Percentiles rank a stretch among this genome's conserved stretches.
These are phyloP conservation scores for Indri indri DNA, from an alignment of 2,113 vertebrate species.

Conservation along the genomic window DNA sequence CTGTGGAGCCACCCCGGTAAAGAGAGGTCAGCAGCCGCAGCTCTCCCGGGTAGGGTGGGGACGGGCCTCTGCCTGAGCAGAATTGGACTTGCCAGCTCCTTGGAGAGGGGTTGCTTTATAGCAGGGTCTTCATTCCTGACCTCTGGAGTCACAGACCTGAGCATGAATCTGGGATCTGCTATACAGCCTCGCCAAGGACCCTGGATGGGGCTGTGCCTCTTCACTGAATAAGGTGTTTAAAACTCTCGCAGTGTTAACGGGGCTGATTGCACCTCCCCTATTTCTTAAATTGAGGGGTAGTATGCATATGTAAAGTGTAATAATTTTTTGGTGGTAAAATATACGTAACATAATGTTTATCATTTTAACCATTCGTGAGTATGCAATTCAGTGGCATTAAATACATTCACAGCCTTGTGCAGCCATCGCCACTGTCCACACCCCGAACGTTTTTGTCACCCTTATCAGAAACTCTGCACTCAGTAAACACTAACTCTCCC, in stretches of 20 bases:
- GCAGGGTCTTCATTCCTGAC: not conserved
- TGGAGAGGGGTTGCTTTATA: not conserved
- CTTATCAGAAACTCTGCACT: not conserved
- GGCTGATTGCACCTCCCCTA: too few relatives aligned
- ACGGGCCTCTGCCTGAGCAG: not conserved
- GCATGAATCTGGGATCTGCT: not conserved
- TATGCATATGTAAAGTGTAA: not conserved
- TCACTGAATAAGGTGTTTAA: not conserved
- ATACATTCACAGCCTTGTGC: accelerated
- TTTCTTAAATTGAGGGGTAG: not conserved
- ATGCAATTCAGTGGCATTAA: not conserved
- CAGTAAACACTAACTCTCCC: not conserved
- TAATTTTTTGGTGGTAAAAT: not conserved
- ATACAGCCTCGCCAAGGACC: not conserved
- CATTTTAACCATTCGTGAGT: not conserved
- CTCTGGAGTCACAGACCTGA: not conserved
- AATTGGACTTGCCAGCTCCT: not conserved
- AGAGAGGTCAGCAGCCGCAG: not conserved
- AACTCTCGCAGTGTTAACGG: not conserved
- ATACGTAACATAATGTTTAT: not conserved
- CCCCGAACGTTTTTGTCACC: not conserved
- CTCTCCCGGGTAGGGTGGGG: not conserved
- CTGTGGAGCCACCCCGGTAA: not conserved
- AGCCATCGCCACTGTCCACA: not conserved
- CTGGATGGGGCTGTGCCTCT: not conserved